phyloP scores from a whole-genome alignment of 2,888 invertebrate genomes.

The Barypeithes pellucidus region DNA sequence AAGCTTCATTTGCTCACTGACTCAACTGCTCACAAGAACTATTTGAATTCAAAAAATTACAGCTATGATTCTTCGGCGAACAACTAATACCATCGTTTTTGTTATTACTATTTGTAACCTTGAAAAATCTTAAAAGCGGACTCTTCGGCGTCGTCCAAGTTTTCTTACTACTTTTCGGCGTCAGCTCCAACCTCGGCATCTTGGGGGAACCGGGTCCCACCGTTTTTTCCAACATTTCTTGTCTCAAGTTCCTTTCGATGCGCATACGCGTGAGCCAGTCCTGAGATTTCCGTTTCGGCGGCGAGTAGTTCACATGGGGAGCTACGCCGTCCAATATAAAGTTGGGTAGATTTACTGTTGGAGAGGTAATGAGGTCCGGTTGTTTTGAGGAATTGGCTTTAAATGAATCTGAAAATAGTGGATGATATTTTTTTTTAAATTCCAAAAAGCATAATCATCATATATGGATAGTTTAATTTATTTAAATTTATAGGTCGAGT shows the following conservation, averaged over 20 bases:
- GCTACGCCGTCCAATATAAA: slow-evolving; percentile 84
- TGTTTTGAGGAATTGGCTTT: slow-evolving; percentile 33
- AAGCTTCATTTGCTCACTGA: slow-evolving; percentile 25
- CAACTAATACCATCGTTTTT: slow-evolving; percentile 36
- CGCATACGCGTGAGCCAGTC: slow-evolving; percentile 83
- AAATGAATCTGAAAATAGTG: slow-evolving; percentile 45
- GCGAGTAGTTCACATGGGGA: slow-evolving; percentile 83
- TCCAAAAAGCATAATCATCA: too few species aligned
- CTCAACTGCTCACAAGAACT: slow-evolving; percentile 19
- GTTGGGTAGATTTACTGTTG: slow-evolving; percentile 83
- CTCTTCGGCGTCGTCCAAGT: slow-evolving; percentile 58
- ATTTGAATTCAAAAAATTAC: slow-evolving; percentile 30
- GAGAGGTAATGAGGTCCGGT: slow-evolving; percentile 70
- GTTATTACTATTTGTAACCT: slow-evolving; percentile 60
- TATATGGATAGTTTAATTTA: too few species aligned
- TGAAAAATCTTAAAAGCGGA: slow-evolving; percentile 65
- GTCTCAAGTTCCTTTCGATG: slow-evolving; percentile 71
- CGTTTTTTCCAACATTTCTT: slow-evolving; percentile 60
- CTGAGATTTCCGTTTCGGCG: slow-evolving; percentile 77
- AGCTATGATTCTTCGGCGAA: slow-evolving; percentile 40
- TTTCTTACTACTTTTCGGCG: slow-evolving; percentile 54
- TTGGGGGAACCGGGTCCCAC: slow-evolving; percentile 59
- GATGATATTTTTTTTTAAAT: too few species aligned
- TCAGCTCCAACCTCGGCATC: slow-evolving; percentile 59
- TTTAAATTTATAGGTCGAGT: too few species aligned